Evolutionary conservation across 1,140 invertebrate genomes (phyloP).

Genomic region (Drosophila rufa): DNA sequence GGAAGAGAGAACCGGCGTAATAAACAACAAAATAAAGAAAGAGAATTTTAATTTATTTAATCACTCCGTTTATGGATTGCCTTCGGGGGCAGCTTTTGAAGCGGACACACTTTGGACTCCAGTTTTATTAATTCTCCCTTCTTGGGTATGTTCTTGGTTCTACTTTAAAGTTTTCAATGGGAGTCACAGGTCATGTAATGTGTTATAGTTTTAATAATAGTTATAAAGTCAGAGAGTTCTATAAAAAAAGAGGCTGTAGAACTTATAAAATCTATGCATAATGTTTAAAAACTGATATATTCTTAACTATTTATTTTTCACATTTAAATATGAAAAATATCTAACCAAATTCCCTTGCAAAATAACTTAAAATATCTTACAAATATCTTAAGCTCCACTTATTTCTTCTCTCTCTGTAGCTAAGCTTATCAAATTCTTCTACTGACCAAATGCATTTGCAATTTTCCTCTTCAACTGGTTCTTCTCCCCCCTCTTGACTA

Average conservation of each 20-base stretch:
- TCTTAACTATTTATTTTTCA: no score
- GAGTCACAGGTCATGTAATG: slow-evolving; percentile 21
- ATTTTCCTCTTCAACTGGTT: slow-evolving; percentile 7
- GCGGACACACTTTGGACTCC: slow-evolving; percentile 24
- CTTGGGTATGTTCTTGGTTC: slow-evolving; percentile 2
- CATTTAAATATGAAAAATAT: no score
- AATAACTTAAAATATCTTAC: background rate
- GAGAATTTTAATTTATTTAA: slow-evolving; percentile 63
- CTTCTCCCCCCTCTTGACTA: slow-evolving; percentile 1
- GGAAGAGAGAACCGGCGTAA: slow-evolving; percentile 9
- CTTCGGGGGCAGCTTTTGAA: slow-evolving; percentile 50
- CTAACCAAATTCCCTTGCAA: background rate
- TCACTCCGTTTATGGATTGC: slow-evolving; percentile 69
- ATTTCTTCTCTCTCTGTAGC: background rate
- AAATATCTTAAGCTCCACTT: no score
- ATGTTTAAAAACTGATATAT: no score
- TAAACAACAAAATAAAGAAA: slow-evolving; percentile 37
- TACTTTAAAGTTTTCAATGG: background rate
- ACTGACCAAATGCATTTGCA: slow-evolving; percentile 20
- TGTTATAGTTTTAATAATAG: slow-evolving; percentile 33
- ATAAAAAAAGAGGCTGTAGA: no score
- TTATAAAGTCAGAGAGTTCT: background rate
- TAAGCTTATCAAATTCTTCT: slow-evolving; percentile 32
- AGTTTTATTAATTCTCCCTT: slow-evolving; percentile 19
- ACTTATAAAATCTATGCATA: no score